Evolutionary conservation across 2,113 vertebrate genomes (phyloP).

Genomic region (Salvelinus alpinus): DNA sequence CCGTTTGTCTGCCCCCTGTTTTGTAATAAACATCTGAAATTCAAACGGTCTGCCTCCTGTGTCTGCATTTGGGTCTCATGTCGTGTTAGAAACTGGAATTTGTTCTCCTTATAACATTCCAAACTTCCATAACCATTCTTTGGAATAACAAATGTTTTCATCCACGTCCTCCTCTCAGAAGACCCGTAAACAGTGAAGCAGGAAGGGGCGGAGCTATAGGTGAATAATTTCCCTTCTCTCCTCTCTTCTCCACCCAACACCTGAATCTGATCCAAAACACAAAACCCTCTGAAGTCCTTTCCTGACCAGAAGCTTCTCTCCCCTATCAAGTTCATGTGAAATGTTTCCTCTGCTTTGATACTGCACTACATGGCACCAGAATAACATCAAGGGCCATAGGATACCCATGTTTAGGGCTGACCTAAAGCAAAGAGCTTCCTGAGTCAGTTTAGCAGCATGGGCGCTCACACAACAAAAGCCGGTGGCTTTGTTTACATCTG

Average conservation of each 20-base stretch:
- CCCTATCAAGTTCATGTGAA: slow-evolving; percentile 45
- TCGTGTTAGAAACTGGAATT: slow-evolving; percentile 71
- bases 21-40: too few species aligned
- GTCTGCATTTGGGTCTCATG: slow-evolving; percentile 70
- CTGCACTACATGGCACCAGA: slow-evolving; percentile 40
- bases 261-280: slow-evolving; percentile 57
- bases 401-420: slow-evolving; percentile 64
- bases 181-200: slow-evolving; percentile 37
- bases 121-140: slow-evolving; percentile 1
- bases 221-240: slow-evolving; percentile 34
- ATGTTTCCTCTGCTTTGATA: slow-evolving; percentile 75
- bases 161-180: slow-evolving; percentile 26
- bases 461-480: slow-evolving; percentile 73
- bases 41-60: slow-evolving; percentile 14
- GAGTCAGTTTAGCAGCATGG: slow-evolving; percentile 44
- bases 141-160: slow-evolving; percentile 40
- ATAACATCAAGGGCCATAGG: slow-evolving; percentile 67
- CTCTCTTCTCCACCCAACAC: slow-evolving; percentile 42
- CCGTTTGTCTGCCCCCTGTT: too few species aligned
- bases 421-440: slow-evolving; percentile 71
- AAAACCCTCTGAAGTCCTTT: slow-evolving; percentile 64
- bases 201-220: slow-evolving; percentile 39
- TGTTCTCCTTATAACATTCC: too few species aligned
- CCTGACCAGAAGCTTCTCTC: slow-evolving; percentile 48
- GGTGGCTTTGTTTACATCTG: slow-evolving; percentile 78